Evolutionary conservation across 2,113 vertebrate species (phyloP), one percentile per base, ranked within the genome.

Genomic region (Phaethon lepturus): DNA sequence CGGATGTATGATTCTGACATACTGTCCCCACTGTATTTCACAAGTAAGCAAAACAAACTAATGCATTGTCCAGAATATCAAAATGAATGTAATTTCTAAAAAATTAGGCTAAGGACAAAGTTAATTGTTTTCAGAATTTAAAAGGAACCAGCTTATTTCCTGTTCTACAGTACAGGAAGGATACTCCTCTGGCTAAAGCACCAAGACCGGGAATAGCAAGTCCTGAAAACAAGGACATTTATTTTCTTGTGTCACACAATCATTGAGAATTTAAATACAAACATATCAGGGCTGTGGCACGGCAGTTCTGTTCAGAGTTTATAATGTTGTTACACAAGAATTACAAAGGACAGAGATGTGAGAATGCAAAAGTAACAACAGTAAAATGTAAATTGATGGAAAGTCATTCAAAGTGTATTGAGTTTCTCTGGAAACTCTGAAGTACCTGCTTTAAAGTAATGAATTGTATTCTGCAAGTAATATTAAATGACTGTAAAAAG

Each of bases 91-190:
- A 73, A 93, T 76, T 92, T 64, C 64, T 90, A 33, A 83, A 88
- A 96, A 93, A 79, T 79, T 24, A 90, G 24, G 44, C 75, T 82
- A 94, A 79, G 90, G 72, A 96, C 77, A 74, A 89, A 92, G 84
- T 86, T 93, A 29, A 95, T 92, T 97, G 97, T 97, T 97, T 95
- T 92, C 83, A 82, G 50, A 78, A 67, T 81, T 94, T 73, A 40
- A 90, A 96, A 93, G 89, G 95, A 96, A 97, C 78, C 79, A 87
- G 78, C 94, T 93, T 91, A 92, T 93, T 96, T 96, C 94, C 95
- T 96, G 79, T 94, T 88, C 53, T 63, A 35, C 77, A 68, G 64
- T 19, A 90, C 94, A 95, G 95, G 95, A 95, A 96, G 93, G 95
- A 96, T 94, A 97, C 85, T 97, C 78, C 66, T 92, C 92, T 91